Evolutionary conservation across 1,140 invertebrate genomes (phyloP).

Genomic region (Lasioglossum albipes): DNA sequence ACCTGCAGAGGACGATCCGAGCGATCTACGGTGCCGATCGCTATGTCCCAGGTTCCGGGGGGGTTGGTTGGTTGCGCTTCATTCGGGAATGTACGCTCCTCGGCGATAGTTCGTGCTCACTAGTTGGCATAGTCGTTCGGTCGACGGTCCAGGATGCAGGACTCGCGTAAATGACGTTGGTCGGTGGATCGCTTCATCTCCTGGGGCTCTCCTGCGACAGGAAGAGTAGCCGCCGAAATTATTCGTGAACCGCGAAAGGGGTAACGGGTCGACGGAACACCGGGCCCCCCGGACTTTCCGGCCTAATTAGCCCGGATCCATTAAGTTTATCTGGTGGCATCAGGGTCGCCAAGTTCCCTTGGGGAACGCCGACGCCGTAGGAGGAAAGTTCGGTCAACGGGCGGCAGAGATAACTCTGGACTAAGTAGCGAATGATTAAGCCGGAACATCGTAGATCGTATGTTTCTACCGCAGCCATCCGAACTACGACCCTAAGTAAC

Average conservation of each 20-base stretch:
- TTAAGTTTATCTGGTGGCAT: conserved; percentile 75
- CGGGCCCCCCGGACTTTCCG: conserved; percentile 51
- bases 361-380: conserved; percentile 30
- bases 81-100: conserved; percentile 46
- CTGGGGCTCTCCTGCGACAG: conserved; percentile 61
- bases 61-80: neutral
- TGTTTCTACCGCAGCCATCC: neutral
- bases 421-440: conserved; percentile 61
- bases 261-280: conserved; percentile 24
- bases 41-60: conserved; percentile 4
- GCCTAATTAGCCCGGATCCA: conserved; percentile 72
- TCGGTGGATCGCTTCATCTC: conserved; percentile 60
- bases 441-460: conserved; percentile 31
- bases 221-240: conserved; percentile 54
- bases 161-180: conserved; percentile 57
- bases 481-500: conserved; percentile 22
- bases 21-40: neutral
- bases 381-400: conserved; percentile 37
- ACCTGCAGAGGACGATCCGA: conserved; percentile 5
- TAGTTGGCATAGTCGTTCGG: conserved; percentile 33
- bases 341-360: conserved; percentile 60
- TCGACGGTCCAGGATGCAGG: conserved; percentile 56
- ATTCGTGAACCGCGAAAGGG: conserved; percentile 53
- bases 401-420: conserved; percentile 45
- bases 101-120: conserved; percentile 27